Conservation (phyloP, 2,888 invertebrate species). For the Pecten maximus region DNA sequence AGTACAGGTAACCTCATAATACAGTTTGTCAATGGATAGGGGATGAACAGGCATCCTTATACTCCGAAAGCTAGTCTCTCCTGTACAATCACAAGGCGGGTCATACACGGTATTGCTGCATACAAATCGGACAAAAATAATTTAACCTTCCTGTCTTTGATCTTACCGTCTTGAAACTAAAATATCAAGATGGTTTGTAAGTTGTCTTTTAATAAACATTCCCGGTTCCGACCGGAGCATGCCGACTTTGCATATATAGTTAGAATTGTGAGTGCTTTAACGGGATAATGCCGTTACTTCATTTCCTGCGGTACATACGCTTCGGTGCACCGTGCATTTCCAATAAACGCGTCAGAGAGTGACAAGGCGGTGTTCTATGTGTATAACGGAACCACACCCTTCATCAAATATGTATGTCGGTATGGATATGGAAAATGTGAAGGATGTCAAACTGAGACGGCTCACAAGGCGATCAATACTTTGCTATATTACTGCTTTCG, state of each 20-base stretch:
- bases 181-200: background rate
- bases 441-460: background rate
- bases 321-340: background rate
- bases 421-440: background rate
- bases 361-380: background rate
- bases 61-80: background rate
- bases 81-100: background rate
- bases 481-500: background rate
- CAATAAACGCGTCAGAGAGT: background rate
- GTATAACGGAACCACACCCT: constrained; percentile 10
- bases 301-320: background rate
- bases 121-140: background rate
- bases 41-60: too few species aligned
- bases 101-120: background rate
- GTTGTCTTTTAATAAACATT: background rate
- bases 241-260: background rate
- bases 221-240: background rate
- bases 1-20: too few species aligned
- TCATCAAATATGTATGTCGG: background rate
- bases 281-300: background rate
- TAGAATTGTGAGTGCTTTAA: background rate
- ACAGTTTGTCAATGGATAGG: too few species aligned
- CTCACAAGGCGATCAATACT: background rate
- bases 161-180: background rate
- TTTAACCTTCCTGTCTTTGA: background rate